Base-by-base conservation (phyloP, 2,113 vertebrate species). In the Tricholaema leucomelas region DNA sequence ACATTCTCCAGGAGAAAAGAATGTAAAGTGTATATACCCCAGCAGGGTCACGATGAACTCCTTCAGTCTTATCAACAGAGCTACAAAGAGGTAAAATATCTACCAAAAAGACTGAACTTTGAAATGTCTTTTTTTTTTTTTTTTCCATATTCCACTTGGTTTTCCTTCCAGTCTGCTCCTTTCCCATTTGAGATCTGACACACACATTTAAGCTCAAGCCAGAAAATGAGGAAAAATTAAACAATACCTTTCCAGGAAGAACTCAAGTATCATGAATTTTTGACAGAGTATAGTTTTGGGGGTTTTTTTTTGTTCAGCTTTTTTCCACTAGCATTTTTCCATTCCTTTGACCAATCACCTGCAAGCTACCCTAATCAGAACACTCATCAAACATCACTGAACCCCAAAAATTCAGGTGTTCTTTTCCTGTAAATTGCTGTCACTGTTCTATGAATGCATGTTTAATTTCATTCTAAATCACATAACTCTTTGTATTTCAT, bases 201-300 rank as follows among this genome's bases (percentile, higher is more conserved):
- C n/a, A n/a, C n/a, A n/a, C n/a, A 72, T 85, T 84, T 87, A 65
- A 91, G 60, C 18, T 77, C 13, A 59, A 60, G 23, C 3, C 33
- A 54, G 25, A 28, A 80, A 54, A 3, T 80, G 14, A 23, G 78
- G 15, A 73, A 66, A 71, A 54, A 52, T 20, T 40, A 35, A 20
- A 46, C 11, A 58, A 3, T 52, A 46, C 54, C 28, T 87, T 87
- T 86, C 12, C 11, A 60, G 36, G 4, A 76, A 10, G 60, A 81
- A 64, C 30, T 44, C 10, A 31, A 79, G 54, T 40, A 65, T 13
- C 31, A 10, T 7, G 9, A 82, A 36, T 80, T 67, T 80, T 33
- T 72, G 60, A 48, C 17, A 48, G n/a, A 50, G 9, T 35, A 61
- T 0, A 1, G 5, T 6, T 15, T 31, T 5, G 8, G 38, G 23